Conservation (phyloP, 2,113 vertebrate species). For the Apteryx mantelli region DNA sequence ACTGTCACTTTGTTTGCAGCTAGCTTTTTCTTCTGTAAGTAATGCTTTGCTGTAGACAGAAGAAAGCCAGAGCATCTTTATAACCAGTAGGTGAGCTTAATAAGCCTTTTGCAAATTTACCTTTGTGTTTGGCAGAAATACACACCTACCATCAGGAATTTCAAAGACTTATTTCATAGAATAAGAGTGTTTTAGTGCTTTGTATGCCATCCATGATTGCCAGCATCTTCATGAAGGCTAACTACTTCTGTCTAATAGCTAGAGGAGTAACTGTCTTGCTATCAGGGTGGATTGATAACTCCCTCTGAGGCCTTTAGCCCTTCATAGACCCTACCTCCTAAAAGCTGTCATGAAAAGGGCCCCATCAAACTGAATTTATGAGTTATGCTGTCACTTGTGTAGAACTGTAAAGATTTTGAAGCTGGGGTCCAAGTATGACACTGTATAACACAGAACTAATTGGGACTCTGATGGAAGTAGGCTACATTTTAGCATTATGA, state of each 20-base stretch:
- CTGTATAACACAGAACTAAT: accelerated
- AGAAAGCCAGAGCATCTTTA: neutral
- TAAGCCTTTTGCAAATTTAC: neutral
- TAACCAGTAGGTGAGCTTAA: neutral
- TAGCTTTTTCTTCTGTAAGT: neutral
- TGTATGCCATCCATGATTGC: accelerated
- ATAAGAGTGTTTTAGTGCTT: too few relatives aligned
- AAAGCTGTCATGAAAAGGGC: neutral
- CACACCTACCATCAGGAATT: accelerated
- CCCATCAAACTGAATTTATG: accelerated
- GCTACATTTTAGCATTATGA: accelerated
- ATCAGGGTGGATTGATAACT: neutral
- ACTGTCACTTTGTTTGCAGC: neutral
- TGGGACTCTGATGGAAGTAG: too few relatives aligned
- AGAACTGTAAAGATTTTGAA: accelerated
- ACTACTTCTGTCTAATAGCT: neutral
- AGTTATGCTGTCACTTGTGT: accelerated
- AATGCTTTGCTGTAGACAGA: neutral
- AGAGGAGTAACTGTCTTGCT: accelerated
- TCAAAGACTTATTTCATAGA: neutral
- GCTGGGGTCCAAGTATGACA: accelerated
- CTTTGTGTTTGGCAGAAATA: too few relatives aligned
- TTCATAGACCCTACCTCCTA: neutral
- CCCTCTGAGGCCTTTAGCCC: neutral
- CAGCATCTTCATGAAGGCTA: accelerated